Evolutionary conservation across 1,140 invertebrate genomes (phyloP).

Genomic region (Pseudomyrmex gracilis): DNA sequence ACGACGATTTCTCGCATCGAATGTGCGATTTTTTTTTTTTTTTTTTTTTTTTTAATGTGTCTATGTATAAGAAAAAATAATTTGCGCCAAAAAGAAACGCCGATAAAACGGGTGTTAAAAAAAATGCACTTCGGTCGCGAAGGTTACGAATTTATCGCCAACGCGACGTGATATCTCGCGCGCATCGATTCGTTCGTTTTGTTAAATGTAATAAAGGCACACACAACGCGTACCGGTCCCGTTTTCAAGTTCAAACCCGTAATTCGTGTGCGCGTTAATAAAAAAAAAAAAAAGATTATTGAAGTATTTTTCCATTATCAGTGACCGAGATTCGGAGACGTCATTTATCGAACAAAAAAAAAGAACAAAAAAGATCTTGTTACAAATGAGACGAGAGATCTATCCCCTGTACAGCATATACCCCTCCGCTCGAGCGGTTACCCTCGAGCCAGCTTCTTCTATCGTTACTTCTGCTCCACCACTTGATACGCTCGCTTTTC

Average conservation of each 20-base stretch:
- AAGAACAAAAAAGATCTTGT: neutral
- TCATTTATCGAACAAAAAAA: neutral
- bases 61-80: neutral
- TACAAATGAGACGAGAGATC: neutral
- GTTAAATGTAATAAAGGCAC: constrained; percentile 14
- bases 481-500: constrained; percentile 78
- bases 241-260: constrained; percentile 3
- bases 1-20: neutral
- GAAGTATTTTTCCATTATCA: neutral
- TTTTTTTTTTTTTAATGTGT: no score
- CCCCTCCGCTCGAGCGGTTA: constrained; percentile 60
- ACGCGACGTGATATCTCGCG: neutral
- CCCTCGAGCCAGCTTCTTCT: constrained; percentile 63
- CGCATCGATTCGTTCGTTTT: constrained; percentile 46
- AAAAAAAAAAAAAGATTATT: neutral
- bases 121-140: neutral
- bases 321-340: neutral
- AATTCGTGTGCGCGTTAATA: neutral
- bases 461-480: constrained; percentile 66
- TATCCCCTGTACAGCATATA: constrained; percentile 23
- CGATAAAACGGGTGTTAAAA: constrained; percentile 5
- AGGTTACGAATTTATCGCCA: constrained; percentile 39
- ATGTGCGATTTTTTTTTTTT: neutral
- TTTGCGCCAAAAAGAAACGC: neutral
- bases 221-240: no score